Base-by-base conservation (phyloP, 2,113 vertebrate genomes). In the Periophthalmodon schlosseri region DNA sequence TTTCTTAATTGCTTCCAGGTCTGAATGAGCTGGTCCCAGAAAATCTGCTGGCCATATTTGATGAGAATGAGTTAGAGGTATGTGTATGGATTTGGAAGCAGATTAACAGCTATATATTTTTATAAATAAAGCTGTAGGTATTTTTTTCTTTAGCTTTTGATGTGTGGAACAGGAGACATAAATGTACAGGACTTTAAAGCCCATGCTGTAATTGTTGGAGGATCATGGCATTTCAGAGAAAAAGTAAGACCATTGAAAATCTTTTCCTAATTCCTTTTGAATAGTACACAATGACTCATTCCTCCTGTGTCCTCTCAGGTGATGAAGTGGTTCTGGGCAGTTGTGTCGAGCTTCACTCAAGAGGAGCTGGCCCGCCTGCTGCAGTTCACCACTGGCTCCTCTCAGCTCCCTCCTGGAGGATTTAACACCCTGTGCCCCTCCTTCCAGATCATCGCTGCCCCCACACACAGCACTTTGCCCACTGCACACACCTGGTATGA, bases 321-420 rank as follows among this genome's bases (percentile, higher is more conserved):
- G 78, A 99, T 99, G 97, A 95, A 95, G 87, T 99, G 98, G 98
- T 99, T 99, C 92, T 99, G 98, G 98, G 96, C 97, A 0, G 97
- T 99, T 74, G 97, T 99, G 60, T 99, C 96, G 76, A 98, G 97
- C 91, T 95, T 99, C 89, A 99, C 98, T 0, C 98, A 99, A 90
- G 98, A 99, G 80, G 98, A 99, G 87, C 82, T 99, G 85, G 98
- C 98, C 46, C 95, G 98, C 47, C 94, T 99, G 66, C 93, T 99
- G 80, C 98, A 99, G 92, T 99, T 99, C 91, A 99, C 97, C 64
- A 99, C 98, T 1, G 98, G 98, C 64, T 99, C 97, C 64, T 99
- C 98, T 64, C 97, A 99, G 92, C 94, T 99, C 8, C 98, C 98
- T 13, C 96, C 96, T 0, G 97, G 97, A 72, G 98, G 98, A 18